Conservation (phyloP, 1,140 invertebrate genomes). For the Cherax quadricarinatus region DNA sequence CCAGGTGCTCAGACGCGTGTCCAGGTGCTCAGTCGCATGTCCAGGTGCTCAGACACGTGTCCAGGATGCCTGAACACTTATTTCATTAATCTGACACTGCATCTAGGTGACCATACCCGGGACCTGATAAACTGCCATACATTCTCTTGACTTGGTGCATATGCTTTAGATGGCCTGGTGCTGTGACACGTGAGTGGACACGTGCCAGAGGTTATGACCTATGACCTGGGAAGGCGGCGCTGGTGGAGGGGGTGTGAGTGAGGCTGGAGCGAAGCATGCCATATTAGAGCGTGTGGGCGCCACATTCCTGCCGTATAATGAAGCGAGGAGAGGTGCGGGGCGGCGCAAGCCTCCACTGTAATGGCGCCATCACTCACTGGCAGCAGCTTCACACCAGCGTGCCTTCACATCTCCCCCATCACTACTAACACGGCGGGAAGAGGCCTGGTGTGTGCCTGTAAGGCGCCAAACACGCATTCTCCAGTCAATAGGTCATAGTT, state of each 20-base stretch:
- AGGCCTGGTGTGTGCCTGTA: constrained; percentile 24
- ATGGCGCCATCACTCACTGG: constrained; percentile 29
- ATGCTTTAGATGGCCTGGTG: too few species aligned
- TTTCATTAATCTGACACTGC: too few species aligned
- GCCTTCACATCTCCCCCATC: neutral
- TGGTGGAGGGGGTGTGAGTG: neutral
- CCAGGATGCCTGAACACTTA: too few species aligned
- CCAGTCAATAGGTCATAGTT: constrained; percentile 34
- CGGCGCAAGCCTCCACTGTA: neutral
- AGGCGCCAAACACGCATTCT: constrained; percentile 20
- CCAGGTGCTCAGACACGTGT: too few species aligned
- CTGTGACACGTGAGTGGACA: too few species aligned
- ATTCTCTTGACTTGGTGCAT: too few species aligned
- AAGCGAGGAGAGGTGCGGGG: neutral
- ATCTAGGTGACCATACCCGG: too few species aligned
- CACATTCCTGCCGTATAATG: constrained; percentile 30
- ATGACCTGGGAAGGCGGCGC: neutral
- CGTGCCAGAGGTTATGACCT: neutral
- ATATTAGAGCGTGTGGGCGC: neutral
- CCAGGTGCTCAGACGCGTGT: too few species aligned
- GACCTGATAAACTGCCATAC: too few species aligned
- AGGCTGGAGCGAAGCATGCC: neutral
- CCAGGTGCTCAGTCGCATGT: too few species aligned
- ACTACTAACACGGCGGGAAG: neutral
- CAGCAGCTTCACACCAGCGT: neutral